Base-by-base conservation (phyloP, 2,888 invertebrate genomes). In the Lasioglossum morio region DNA sequence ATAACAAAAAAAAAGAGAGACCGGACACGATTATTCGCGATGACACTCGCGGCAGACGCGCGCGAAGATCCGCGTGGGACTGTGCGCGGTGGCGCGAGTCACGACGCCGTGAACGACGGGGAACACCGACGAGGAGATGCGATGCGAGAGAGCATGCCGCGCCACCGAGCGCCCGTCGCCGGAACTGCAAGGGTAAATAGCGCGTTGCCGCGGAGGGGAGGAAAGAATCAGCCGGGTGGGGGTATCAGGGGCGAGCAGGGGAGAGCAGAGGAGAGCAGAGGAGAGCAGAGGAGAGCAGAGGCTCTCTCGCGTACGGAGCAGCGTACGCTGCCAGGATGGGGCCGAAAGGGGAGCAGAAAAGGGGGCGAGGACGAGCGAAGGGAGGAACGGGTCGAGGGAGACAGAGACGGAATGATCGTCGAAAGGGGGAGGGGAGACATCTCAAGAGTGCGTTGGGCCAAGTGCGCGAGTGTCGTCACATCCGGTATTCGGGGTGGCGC, bases 391-490 rank as follows among this genome's bases (percentile, higher is more conserved):
- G 72, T 43, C 63, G 77, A 85, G 79, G 77, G 53, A 63, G 72
- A 63, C 72, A 5, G 72, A 77, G 60, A 72, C 76, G 69, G 70
- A 75, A 43, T 30, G 76, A 79, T 43, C 69, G 73, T 48, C 46
- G 46, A n/a, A 66, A 10, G 72, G 53, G 63, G 72, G 48, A 53
- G 46, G 77, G 88, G 88, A 83, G 83, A 78, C 85, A 88, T 89
- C 91, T 90, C 87, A 85, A 91, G 92, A 91, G 91, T 91, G 90
- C 88, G 92, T 92, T 91, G 91, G 92, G 92, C 92, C 92, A 92
- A 92, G 92, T 92, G 92, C 92, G 91, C 89, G 92, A 92, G 92
- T 92, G 93, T 93, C 93, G 92, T 93, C 93, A 93, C 92, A 92
- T 93, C 93, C 93, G 93, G 93, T 91, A 92, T 89, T 92, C 90